A percentile compares a stretch with the other conserved stretches of the same genome.
Conservation (phyloP, 2,113 vertebrate genomes). For the Syrrhaptes paradoxus region DNA sequence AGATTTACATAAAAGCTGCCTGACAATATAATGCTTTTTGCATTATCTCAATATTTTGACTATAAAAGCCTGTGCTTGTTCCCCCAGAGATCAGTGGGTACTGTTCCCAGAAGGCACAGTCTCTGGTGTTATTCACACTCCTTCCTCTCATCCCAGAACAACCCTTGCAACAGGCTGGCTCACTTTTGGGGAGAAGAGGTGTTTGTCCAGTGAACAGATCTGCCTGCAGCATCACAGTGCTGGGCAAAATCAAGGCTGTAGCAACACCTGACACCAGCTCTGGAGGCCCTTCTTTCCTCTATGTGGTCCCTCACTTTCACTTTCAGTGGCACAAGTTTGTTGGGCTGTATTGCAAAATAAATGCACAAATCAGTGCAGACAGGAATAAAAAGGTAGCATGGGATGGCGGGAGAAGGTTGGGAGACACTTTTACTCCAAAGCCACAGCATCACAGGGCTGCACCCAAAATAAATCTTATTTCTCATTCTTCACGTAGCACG, state of each 20-base stretch:
- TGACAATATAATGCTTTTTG: not conserved
- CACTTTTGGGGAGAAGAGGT: not conserved
- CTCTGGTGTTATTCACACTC: not conserved
- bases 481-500: not conserved
- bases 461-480: not conserved
- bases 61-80: not conserved
- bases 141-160: not conserved
- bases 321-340: not conserved
- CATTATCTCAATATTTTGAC: not conserved
- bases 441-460: not conserved
- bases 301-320: not conserved
- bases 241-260: not conserved
- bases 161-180: not conserved
- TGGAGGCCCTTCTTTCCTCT: not conserved
- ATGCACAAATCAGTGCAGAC: fast-evolving
- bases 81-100: not conserved
- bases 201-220: not conserved
- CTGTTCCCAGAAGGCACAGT: not conserved
- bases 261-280: not conserved
- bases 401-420: not conserved
- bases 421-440: not conserved
- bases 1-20: not conserved
- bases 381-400: not conserved
- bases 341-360: not conserved
- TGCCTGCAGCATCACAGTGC: not conserved